phyloP scores from a whole-genome alignment of 2,797 vertebrate genomes.

The Paratrypauchen microcephalus region DNA sequence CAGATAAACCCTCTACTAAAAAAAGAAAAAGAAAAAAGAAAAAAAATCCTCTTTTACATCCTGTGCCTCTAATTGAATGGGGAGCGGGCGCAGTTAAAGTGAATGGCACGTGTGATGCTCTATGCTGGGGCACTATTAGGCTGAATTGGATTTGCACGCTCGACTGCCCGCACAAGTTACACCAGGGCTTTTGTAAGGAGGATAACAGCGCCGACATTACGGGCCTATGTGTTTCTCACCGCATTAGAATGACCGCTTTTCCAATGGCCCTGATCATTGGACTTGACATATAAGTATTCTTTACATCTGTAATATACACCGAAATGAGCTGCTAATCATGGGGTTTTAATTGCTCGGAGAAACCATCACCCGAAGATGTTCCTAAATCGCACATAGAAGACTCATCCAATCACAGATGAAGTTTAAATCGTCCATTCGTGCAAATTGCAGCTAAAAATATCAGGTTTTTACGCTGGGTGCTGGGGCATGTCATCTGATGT shows the following conservation, averaged over 20 bases:
- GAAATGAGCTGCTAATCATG: constrained; percentile 7
- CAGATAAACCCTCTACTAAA: constrained; percentile 36
- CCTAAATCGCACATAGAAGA: constrained; percentile 2
- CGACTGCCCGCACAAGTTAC: constrained; percentile 46
- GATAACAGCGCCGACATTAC: constrained; percentile 32
- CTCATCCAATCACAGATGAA: constrained; percentile 1
- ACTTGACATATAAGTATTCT: constrained; percentile 5
- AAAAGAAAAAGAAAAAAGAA: constrained; percentile 10
- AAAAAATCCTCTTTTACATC: constrained; percentile 39
- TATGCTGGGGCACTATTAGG: constrained; percentile 60
- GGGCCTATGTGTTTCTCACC: constrained; percentile 22
- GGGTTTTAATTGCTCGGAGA: constrained; percentile 3
- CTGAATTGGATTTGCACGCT: constrained; percentile 63
- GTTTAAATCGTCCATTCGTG: constrained; percentile 14
- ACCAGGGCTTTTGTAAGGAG: constrained; percentile 50
- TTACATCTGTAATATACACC: constrained; percentile 25
- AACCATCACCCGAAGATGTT: constrained; percentile 11
- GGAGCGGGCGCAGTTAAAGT: constrained; percentile 57
- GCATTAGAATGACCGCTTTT: constrained; percentile 28
- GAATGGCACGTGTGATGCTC: constrained; percentile 52
- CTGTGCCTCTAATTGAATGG: constrained; percentile 55
- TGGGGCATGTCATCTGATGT: constrained; percentile 7
- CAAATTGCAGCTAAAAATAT: not conserved
- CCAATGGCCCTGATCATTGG: not conserved
- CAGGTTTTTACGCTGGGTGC: not conserved